Evolutionary conservation across 2,113 vertebrate species (phyloP).

Genomic region (Emydura subglobosa): DNA sequence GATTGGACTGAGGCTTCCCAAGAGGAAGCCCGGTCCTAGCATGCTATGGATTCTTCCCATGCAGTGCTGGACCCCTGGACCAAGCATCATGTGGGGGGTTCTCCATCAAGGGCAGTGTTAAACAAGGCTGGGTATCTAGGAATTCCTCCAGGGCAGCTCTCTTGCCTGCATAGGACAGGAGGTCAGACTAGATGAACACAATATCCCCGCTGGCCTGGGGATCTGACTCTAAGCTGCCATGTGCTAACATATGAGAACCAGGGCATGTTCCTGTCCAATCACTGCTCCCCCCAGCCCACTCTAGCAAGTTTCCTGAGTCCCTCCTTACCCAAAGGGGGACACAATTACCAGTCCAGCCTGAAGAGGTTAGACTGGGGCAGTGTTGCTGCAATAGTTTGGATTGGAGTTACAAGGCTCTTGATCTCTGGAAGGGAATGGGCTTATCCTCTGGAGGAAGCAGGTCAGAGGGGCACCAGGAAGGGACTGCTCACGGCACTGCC

Average conservation of each 20-base stretch:
- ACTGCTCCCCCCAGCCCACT: too few relatives aligned
- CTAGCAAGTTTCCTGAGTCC: background rate
- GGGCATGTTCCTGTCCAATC: too few relatives aligned
- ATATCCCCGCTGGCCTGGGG: background rate
- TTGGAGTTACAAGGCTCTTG: too few relatives aligned
- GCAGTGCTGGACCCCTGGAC: background rate
- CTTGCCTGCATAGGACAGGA: background rate
- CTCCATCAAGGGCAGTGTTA: background rate
- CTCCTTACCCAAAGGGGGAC: background rate
- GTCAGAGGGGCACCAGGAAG: background rate
- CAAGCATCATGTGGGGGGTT: background rate
- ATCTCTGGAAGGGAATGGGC: background rate
- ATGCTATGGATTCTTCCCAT: background rate
- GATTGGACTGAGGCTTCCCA: background rate
- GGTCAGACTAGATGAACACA: too few relatives aligned
- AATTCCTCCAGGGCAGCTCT: background rate
- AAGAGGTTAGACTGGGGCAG: background rate
- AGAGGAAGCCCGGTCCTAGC: background rate
- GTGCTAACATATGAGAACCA: background rate
- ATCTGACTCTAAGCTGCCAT: background rate
- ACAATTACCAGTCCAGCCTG: background rate
- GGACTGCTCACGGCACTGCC: background rate
- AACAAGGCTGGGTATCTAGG: background rate
- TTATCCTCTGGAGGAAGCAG: background rate
- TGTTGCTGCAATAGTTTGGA: background rate